Evolutionary conservation across 2,797 vertebrate species (phyloP), one percentile per base, ranked within the genome.

Genomic region (Triplophysa bombifrons): DNA sequence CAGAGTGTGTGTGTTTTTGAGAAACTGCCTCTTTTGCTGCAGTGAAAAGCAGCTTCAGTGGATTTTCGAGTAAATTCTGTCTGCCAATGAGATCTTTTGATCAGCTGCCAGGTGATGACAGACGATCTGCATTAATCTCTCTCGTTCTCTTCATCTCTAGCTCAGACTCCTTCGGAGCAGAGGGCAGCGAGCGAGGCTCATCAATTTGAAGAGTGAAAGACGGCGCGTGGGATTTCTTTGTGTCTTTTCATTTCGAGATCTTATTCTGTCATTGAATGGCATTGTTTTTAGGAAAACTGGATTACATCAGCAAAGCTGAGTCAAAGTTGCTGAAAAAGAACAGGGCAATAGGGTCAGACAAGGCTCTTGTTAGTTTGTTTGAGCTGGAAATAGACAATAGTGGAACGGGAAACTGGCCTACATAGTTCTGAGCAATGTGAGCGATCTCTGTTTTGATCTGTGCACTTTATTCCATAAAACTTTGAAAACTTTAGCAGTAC

Each of bases 71-170:
- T 85, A 86, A 61, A 61, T 61, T 34, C 84, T 80, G 82, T 89
- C 86, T 92, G 91, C 90, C 91, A 92, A 87, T 84, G 87, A 84
- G 84, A 86, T 88, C 89, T 90, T 93, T 89, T 93, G 90, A 92
- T 93, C 89, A 83, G 76, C 78, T 80, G 90, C 91, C 91, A 91
- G 88, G 86, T 90, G 90, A 90, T 91, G 91, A 91, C 89, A 88
- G 90, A 87, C 86, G 82, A 92, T 90, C 88, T 90, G 88, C 90
- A 90, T 91, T 90, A 90, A 91, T 90, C 89, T 80, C 30, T 55
- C 72, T 56, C 53, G 55, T 74, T 78, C 72, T 72, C 65, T 75
- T 38, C 58, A 22, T 74, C 79, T 51, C 25, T 22, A 61, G 48
- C 76, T 71, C 61, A 63, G 67, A 67, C 41, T 80, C 77, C 66